Base-by-base conservation (phyloP, 2,888 invertebrate species). In the Polietes domitor region DNA sequence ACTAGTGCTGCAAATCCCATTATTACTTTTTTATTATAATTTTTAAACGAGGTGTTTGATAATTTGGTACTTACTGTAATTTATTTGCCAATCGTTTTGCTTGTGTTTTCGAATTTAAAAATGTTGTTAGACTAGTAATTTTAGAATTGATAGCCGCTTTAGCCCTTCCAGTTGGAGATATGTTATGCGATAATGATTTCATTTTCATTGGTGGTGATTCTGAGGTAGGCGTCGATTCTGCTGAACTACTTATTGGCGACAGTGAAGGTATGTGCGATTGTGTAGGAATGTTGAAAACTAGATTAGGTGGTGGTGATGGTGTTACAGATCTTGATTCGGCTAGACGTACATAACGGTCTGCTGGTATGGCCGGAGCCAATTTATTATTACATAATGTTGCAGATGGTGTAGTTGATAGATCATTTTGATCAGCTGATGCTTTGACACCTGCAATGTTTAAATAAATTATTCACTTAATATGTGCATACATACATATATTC, bases 261-360 rank as follows among this genome's bases (percentile, higher is more conserved):
- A 93, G 88, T 4, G 93, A 93, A 65, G 93, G 93, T 87, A 93
- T 92, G 87, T 93, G 93, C 77, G 89, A 88, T 82, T 91, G 91
- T 5, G 88, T 88, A 24, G 91, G 89, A 86, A 92, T 86, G 63
- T 90, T 85, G 83, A 90, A 91, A 10, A 89, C 80, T 72, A 93
- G 91, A 80, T 88, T 92, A 68, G 94, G 94, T 63, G 95, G 95
- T 24, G 96, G 95, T n/a, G 96, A 96, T 21, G 95, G 95, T 17
- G 96, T 95, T 47, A 96, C 95, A 37, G 96, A 96, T 76, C 96
- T 94, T 3, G 96, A 96, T 91, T 97, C 96, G 37, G 96, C 94
- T 83, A 97, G 93, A 53, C 96, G 93, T 58, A 94, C 94, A 91
- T 96, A 94, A 91, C 95, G 94, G 87, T 93, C 93, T 0, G 87